Conservation (phyloP, 2,888 invertebrate genomes). For the Chouioia cunea region DNA sequence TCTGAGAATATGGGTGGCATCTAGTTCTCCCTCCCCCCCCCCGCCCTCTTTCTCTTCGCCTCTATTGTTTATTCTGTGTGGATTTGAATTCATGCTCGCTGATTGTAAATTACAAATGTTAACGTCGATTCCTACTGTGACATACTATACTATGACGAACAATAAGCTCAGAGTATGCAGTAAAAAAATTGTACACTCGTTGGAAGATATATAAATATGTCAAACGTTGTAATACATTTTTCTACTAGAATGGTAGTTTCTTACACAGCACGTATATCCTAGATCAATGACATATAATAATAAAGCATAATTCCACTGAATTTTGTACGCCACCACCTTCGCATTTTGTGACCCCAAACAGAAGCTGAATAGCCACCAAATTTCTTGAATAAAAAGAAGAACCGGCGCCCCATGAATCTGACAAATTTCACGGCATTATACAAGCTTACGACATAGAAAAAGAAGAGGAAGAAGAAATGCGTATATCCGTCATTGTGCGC, state of each 20-base stretch:
- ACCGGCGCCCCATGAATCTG: conserved; percentile 12
- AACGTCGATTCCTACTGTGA: too few relatives aligned
- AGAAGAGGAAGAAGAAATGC: neutral
- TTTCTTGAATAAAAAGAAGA: neutral
- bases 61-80: too few relatives aligned
- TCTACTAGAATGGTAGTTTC: too few relatives aligned
- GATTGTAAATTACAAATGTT: too few relatives aligned
- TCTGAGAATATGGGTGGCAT: neutral
- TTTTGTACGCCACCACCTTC: conserved; percentile 24
- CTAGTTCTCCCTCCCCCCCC: too few relatives aligned
- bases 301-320: conserved; percentile 9
- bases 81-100: too few relatives aligned
- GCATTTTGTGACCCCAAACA: conserved; percentile 1
- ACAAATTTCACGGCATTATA: conserved; percentile 42
- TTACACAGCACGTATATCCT: too few relatives aligned
- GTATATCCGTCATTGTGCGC: conserved; percentile 1
- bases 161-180: neutral
- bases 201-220: too few relatives aligned
- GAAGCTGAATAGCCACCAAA: too few relatives aligned
- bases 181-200: neutral
- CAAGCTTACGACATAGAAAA: neutral
- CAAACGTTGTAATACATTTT: too few relatives aligned
- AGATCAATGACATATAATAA: neutral
- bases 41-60: neutral
- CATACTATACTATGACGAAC: too few relatives aligned